These are phyloP conservation scores for Cataglyphis altisquamis DNA, from an alignment of 2,888 invertebrate genomes.

Conservation along the genomic window DNA sequence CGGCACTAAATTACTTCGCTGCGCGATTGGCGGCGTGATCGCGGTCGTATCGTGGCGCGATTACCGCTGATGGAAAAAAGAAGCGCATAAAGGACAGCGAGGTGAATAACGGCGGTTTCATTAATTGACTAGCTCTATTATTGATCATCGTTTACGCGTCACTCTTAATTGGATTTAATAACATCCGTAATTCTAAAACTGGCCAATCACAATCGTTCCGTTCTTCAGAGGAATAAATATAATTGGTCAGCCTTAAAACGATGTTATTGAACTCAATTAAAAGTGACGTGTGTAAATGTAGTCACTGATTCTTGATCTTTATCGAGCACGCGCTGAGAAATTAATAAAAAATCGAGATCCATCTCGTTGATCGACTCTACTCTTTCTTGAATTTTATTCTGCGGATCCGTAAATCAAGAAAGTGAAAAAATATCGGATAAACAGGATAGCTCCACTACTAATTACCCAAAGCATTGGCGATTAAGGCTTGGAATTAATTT, in stretches of 20 bases:
- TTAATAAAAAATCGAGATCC: conserved; percentile 65
- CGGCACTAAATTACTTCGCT: conserved; percentile 78
- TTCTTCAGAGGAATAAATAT: no score
- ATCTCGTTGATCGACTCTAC: not conserved
- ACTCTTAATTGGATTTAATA: no score
- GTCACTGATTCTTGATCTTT: conserved; percentile 15
- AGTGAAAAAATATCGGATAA: not conserved
- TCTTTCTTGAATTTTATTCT: not conserved
- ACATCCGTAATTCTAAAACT: no score
- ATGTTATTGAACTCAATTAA: no score
- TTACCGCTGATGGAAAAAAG: conserved; percentile 34
- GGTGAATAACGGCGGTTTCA: conserved; percentile 37
- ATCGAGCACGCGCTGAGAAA: conserved; percentile 28
- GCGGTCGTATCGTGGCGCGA: conserved; percentile 60
- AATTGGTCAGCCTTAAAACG: no score
- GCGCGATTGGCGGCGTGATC: conserved; percentile 55
- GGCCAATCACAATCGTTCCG: no score
- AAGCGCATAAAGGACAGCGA: conserved; percentile 11
- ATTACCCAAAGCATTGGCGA: not conserved
- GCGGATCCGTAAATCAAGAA: not conserved
- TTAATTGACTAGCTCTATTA: conserved; percentile 16
- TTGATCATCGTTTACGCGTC: not conserved
- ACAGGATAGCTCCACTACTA: not conserved
- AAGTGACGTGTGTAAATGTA: no score
- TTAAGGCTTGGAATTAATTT: not conserved